These are phyloP conservation scores for Shargacucullia verbasci DNA, from an alignment of 2,888 invertebrate species.

Conservation along the genomic window DNA sequence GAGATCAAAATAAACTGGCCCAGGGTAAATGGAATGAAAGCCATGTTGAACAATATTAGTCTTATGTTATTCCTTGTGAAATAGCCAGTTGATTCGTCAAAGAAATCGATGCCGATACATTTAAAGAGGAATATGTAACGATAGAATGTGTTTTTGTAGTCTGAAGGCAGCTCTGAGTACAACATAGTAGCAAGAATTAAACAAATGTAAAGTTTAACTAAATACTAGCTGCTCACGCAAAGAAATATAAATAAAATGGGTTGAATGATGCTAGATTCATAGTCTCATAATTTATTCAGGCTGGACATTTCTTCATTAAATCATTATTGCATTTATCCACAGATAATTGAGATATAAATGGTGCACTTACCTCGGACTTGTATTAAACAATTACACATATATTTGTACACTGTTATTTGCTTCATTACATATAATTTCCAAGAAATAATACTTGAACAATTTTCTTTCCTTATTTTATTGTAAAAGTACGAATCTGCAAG, in stretches of 20 bases:
- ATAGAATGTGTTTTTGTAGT: slow-evolving; percentile 48
- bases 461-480: no score
- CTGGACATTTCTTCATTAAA: not conserved
- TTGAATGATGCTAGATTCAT: no score
- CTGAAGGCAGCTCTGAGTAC: slow-evolving; percentile 32
- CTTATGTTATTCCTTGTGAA: slow-evolving; percentile 25
- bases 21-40: slow-evolving; percentile 42
- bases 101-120: slow-evolving; percentile 53
- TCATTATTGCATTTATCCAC: slow-evolving; percentile 33
- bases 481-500: no score
- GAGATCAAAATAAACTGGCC: slow-evolving; percentile 39
- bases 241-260: not conserved
- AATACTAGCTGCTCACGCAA: no score
- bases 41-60: slow-evolving; percentile 33
- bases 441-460: slow-evolving; percentile 13
- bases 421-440: slow-evolving; percentile 7
- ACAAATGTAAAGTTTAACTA: no score
- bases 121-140: slow-evolving; percentile 35
- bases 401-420: slow-evolving; percentile 6
- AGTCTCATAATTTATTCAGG: slow-evolving; percentile 13
- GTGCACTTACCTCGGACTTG: slow-evolving; percentile 2
- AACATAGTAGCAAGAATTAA: slow-evolving; percentile 26
- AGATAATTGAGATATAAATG: no score
- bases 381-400: slow-evolving; percentile 28
- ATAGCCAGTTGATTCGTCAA: slow-evolving; percentile 25